phyloP scores from a whole-genome alignment of 2,113 vertebrate species.

The Psittacara wagleri region DNA sequence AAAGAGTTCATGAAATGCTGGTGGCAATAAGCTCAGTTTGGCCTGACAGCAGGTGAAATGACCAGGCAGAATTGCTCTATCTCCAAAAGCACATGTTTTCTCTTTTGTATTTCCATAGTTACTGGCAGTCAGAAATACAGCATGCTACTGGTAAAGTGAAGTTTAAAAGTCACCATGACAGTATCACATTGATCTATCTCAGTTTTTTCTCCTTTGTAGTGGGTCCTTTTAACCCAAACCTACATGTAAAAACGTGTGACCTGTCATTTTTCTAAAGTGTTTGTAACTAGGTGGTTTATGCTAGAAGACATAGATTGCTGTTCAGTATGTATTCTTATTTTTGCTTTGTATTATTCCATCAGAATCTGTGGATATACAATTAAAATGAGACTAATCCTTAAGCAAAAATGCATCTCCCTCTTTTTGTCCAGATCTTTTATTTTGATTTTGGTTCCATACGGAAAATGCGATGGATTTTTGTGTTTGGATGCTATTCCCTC shows the following conservation, averaged over 20 bases:
- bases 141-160: background rate
- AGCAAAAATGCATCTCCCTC: background rate
- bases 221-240: background rate
- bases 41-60: background rate
- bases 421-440: background rate
- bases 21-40: background rate
- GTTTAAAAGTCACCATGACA: background rate
- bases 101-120: constrained; percentile 15
- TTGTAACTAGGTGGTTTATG: constrained; percentile 50
- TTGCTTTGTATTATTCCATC: constrained; percentile 46
- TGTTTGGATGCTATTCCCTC: background rate
- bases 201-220: background rate
- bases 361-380: constrained; percentile 55
- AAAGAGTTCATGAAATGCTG: background rate
- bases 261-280: constrained; percentile 33
- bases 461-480: background rate
- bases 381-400: constrained; percentile 57
- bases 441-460: background rate
- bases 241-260: constrained; percentile 1
- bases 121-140: background rate
- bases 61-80: background rate
- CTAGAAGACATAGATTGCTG: constrained; percentile 22
- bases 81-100: constrained; percentile 15
- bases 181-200: background rate
- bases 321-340: background rate